Conservation (phyloP, 1,140 invertebrate genomes). For the Drosophila elegans region DNA sequence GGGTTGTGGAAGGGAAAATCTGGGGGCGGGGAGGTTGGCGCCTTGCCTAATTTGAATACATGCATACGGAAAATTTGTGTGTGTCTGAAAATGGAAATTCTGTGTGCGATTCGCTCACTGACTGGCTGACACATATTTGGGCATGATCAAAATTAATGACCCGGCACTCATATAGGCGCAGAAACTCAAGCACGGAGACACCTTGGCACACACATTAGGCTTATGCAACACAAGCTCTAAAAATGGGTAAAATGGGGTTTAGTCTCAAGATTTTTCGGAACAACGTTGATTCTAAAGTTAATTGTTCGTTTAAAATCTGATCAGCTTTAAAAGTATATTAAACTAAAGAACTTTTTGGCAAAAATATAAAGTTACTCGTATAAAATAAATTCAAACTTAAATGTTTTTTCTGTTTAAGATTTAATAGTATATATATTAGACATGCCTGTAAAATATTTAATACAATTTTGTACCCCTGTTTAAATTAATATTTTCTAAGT, state of each 20-base stretch:
- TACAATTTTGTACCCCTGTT: too few relatives aligned
- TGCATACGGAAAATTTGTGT: conserved; percentile 40
- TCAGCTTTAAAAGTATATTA: too few relatives aligned
- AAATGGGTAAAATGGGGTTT: conserved; percentile 44
- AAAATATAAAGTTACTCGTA: too few relatives aligned
- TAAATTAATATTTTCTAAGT: too few relatives aligned
- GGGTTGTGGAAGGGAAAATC: conserved; percentile 1
- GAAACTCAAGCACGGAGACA: conserved; percentile 38
- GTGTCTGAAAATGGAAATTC: conserved; percentile 71
- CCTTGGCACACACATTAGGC: conserved; percentile 45
- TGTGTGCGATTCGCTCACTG: conserved; percentile 59
- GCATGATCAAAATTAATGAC: conserved; percentile 83
- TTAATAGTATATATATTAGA: too few relatives aligned
- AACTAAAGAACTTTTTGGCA: too few relatives aligned
- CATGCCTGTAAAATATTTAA: too few relatives aligned
- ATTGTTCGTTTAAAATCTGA: not conserved
- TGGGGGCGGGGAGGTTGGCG: conserved; percentile 42
- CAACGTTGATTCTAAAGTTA: not conserved
- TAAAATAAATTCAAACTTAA: too few relatives aligned
- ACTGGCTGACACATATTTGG: conserved; percentile 82
- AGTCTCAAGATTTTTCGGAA: not conserved
- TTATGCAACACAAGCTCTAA: conserved; percentile 18
- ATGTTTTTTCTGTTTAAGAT: too few relatives aligned
- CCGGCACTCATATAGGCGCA: conserved; percentile 54
- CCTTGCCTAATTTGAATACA: conserved; percentile 77